These are phyloP conservation scores for Agriopis marginaria DNA, from an alignment of 2,888 invertebrate species.

Conservation along the genomic window DNA sequence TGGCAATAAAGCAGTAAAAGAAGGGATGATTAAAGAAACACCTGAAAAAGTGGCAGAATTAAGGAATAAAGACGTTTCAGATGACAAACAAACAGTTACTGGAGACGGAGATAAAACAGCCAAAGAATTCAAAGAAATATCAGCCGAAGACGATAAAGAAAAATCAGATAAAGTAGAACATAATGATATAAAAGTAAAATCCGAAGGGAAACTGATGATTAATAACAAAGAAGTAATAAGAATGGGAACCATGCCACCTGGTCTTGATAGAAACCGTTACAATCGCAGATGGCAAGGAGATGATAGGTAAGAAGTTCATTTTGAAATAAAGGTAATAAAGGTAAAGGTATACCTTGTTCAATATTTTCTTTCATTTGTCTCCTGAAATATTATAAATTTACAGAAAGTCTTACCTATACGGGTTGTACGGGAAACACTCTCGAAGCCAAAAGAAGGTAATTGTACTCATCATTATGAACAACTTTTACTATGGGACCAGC, in stretches of 20 bases:
- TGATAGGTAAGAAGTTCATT: slow-evolving; percentile 28
- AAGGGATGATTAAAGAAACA: neutral
- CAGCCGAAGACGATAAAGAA: slow-evolving; percentile 7
- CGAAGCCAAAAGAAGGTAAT: too few species aligned
- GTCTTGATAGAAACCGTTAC: neutral
- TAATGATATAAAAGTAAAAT: slow-evolving; percentile 10
- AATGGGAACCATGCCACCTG: neutral
- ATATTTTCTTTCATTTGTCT: slow-evolving; percentile 28
- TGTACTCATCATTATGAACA: too few species aligned
- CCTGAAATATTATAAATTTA: neutral
- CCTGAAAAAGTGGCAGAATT: neutral
- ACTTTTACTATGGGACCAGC: too few species aligned
- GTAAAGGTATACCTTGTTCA: neutral
- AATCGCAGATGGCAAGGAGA: slow-evolving; percentile 7
- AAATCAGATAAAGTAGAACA: neutral
- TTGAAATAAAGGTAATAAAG: slow-evolving; percentile 20
- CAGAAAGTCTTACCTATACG: too few species aligned
- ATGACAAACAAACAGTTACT: slow-evolving; percentile 4
- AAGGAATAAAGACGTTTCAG: slow-evolving; percentile 8
- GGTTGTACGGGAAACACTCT: too few species aligned
- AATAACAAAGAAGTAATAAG: slow-evolving; percentile 1
- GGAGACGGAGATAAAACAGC: neutral
- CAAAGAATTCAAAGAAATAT: neutral
- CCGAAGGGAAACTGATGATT: neutral
- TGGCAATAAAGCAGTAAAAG: neutral